Base-by-base conservation (phyloP, 2,888 invertebrate genomes). In the Hydrotaea cyrtoneurina region DNA sequence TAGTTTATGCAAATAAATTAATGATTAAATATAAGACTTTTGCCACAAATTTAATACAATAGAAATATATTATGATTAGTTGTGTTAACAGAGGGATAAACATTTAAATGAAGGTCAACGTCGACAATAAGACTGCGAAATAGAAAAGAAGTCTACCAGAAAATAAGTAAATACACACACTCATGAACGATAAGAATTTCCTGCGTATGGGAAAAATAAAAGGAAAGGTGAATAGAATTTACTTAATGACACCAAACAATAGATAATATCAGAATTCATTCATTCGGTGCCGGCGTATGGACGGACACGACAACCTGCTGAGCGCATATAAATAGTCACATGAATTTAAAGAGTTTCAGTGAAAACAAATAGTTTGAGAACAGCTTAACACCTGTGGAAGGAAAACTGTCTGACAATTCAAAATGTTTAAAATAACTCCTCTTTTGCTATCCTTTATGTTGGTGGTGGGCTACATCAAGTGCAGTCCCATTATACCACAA, bases 281-380 rank as follows among this genome's bases (percentile, higher is more conserved):
- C 4, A 84, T 90, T 62, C 89, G 90, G 69, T 36, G 19, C 7
- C 31, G n/a, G 53, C 87, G 10, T 89, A 89, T 82, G 89, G 86
- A 19, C 85, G 89, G 86, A 19, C 85, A 88, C 31, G 89, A 88
- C 43, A 86, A 84, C 46, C 82, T 77, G 76, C 55, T 50, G 55
- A 53, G 76, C 23, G 36, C 83, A 1, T 62, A 74, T 80, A 78
- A 83, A 85, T 73, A 69, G 59, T 43, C 59, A 71, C 26, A 64
- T 13, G 36, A 75, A 69, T 64, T 82, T 17, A 26, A 43, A 15
- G 78, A 82, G 66, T 59, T 53, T 36, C 72, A 72, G n/a, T 23
- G 15, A 17, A 77, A 77, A 74, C 62, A 55, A 50, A 73, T 66
- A 80, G 57, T 31, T 64, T n/a, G 23, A 64, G 31, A 69, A 23